phyloP scores from a whole-genome alignment of 1,140 invertebrate genomes.

The Atopsyche davidsoni region DNA sequence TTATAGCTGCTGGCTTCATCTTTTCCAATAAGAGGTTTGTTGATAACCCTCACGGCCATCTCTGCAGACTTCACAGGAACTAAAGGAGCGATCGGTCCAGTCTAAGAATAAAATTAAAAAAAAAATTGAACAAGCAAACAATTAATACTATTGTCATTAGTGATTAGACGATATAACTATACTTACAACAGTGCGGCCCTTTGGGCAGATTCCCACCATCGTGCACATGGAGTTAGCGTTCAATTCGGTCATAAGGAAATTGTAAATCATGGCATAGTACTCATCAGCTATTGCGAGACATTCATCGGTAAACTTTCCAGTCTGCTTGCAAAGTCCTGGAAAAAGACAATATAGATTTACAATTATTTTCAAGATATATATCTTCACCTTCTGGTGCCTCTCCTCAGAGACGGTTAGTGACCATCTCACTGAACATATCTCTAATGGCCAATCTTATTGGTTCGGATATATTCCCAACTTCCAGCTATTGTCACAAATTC shows the following conservation, averaged over 20 bases:
- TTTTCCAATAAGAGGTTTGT: constrained; percentile 33
- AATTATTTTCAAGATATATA: too few relatives aligned
- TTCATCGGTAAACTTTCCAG: constrained; percentile 58
- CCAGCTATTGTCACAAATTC: too few relatives aligned
- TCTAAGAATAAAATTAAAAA: constrained; percentile 30
- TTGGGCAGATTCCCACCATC: constrained; percentile 64
- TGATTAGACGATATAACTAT: constrained; percentile 21
- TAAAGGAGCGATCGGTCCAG: constrained; percentile 50
- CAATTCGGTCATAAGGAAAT: constrained; percentile 61
- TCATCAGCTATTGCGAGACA: constrained; percentile 67
- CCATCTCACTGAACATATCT: too few relatives aligned
- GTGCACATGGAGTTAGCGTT: constrained; percentile 63
- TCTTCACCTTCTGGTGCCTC: too few relatives aligned
- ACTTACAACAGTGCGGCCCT: constrained; percentile 32
- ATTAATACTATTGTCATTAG: constrained; percentile 10
- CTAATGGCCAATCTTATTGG: too few relatives aligned
- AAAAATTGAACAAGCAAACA: constrained; percentile 7
- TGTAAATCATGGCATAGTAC: constrained; percentile 70
- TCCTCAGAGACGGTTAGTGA: too few relatives aligned
- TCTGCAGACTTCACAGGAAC: constrained; percentile 41
- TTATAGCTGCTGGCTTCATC: constrained; percentile 39
- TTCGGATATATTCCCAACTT: too few relatives aligned
- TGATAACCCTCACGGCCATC: constrained; percentile 37
- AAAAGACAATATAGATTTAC: constrained; percentile 7
- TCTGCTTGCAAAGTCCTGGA: constrained; percentile 70